Evolutionary conservation across 1,140 invertebrate genomes (phyloP), one percentile per base, ranked within the genome.

Genomic region (Caenorhabditis remanei): DNA sequence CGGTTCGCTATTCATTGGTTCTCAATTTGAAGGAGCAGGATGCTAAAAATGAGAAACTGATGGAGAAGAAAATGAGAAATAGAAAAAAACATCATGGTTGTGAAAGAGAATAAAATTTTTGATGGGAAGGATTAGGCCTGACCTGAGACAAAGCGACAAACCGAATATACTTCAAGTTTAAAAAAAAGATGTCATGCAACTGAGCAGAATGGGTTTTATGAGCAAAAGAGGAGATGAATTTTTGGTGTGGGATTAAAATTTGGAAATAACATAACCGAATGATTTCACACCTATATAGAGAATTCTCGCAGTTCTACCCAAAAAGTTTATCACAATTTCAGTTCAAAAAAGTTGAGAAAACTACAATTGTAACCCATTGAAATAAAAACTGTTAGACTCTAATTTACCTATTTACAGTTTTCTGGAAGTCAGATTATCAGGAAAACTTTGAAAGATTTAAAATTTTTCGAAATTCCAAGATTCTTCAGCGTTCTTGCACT

Each of bases 1-100:
- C 1, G 71, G n/a, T 50, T 79, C 71, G 71, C 46, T 79, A 79
- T 79, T 79, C 71, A 79, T 79, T 50, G 46, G 61, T 63, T 58
- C 7, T 8, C 56, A 58, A 58, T 21, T 19, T 58, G n/a, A 8
- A 24, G 13, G 19, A 63, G 40, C 65, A 24, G 4, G 65, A 16
- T 46, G 43, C 9, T 71, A 46, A 7, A 43, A 71, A 71, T n/a
- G 40, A 19, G n/a, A 46, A 46, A 71, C 9, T 11, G 41, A 46
- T 43, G 41, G 24, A 43, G 14, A 50, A n/a, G 53, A 50, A 6
- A 9, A n/a, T 11, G 46, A 16, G 16, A 71, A 19, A 79, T 14
- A n/a, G 11, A 13, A 50, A 79, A 79, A 71, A 43, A 46, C 24
- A 46, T n/a, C 14, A 71, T 14, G 9, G 13, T 65, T 65, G 7